phyloP scores from a whole-genome alignment of 2,113 vertebrate genomes.

The Phyllostomus hastatus region DNA sequence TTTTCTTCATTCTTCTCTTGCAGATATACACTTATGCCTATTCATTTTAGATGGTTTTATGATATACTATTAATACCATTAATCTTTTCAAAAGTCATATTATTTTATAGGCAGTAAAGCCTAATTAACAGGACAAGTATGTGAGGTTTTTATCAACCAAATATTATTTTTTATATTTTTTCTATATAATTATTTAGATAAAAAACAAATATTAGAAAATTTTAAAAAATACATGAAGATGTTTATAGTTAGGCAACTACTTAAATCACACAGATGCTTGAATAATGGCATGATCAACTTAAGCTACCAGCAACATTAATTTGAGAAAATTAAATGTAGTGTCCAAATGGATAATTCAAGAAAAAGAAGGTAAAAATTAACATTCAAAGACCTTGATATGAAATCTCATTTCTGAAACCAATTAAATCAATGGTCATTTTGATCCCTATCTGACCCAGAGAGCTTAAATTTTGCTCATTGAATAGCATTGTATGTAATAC shows the following conservation, averaged over 20 bases:
- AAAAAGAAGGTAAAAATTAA: neutral
- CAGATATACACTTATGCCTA: neutral
- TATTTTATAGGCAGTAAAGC: neutral
- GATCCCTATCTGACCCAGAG: neutral
- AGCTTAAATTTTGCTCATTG: neutral
- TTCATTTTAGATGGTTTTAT: constrained; percentile 11
- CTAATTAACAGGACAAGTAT: neutral
- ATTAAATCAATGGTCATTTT: neutral
- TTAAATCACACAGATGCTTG: neutral
- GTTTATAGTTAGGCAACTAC: neutral
- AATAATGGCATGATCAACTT: neutral
- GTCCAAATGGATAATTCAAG: neutral
- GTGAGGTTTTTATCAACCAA: neutral
- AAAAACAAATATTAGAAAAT: neutral
- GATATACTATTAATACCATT: neutral
- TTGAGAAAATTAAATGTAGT: neutral
- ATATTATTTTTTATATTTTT: neutral
- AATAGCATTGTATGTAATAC: neutral
- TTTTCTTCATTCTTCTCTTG: neutral
- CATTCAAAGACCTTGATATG: neutral
- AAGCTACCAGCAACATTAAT: neutral
- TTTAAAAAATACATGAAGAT: neutral
- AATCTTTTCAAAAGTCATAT: neutral
- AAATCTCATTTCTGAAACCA: neutral
- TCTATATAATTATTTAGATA: neutral